Evolutionary conservation across 2,797 vertebrate genomes (phyloP).

Genomic region (Notamacropus eugenii): DNA sequence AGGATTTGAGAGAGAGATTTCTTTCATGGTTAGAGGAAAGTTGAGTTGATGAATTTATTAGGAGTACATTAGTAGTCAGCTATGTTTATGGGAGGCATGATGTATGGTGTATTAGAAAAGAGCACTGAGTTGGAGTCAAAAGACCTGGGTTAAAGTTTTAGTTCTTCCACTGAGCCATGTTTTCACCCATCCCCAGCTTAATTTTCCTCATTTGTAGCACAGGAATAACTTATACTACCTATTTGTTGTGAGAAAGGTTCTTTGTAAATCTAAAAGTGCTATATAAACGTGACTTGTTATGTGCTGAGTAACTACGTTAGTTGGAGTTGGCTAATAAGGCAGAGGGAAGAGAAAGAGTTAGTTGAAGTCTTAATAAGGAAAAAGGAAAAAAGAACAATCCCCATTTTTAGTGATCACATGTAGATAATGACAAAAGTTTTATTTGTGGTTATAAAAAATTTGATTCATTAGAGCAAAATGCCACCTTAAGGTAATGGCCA

Average conservation of each 20-base stretch:
- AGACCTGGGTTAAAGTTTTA: background rate
- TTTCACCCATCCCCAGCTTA: background rate
- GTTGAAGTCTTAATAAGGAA: background rate
- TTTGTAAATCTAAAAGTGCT: background rate
- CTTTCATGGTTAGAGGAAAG: background rate
- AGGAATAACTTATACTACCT: background rate
- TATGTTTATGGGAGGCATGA: background rate
- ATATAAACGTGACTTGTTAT: background rate
- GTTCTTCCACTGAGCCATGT: background rate
- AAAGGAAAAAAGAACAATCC: background rate
- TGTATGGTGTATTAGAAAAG: background rate
- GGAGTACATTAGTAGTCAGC: background rate
- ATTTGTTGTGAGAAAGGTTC: background rate
- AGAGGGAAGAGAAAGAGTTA: background rate
- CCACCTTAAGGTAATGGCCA: background rate
- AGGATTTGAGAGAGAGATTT: background rate
- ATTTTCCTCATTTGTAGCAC: background rate
- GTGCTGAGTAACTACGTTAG: background rate
- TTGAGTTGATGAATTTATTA: background rate
- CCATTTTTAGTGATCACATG: background rate
- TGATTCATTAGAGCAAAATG: background rate
- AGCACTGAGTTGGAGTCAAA: background rate
- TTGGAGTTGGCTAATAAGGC: background rate
- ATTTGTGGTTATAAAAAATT: background rate
- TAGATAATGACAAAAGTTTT: background rate